phyloP scores from a whole-genome alignment of 1,140 invertebrate species.

The Bombus huntii region DNA sequence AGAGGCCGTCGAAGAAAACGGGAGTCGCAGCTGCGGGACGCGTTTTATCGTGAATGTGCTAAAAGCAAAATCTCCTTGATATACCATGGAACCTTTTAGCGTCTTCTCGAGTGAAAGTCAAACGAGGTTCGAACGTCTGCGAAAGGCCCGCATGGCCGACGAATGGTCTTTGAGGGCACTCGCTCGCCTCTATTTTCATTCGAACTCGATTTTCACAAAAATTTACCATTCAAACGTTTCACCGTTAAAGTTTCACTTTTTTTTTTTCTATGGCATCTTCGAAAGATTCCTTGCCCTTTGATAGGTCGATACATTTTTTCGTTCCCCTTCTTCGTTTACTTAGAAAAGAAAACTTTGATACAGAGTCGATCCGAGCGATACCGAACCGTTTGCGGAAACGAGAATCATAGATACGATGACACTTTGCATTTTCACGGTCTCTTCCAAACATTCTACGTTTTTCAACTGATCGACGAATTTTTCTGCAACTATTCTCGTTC shows the following conservation, averaged over 20 bases:
- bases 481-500: no score
- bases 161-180: conserved; percentile 48
- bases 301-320: no score
- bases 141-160: conserved; percentile 41
- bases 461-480: neutral
- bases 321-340: neutral
- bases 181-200: conserved; percentile 32
- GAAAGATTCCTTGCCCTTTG: no score
- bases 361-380: neutral
- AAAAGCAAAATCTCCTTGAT: conserved; percentile 83
- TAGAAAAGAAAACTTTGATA: neutral
- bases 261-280: no score
- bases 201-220: conserved; percentile 19
- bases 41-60: conserved; percentile 82
- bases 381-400: neutral
- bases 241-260: neutral
- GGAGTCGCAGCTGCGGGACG: conserved; percentile 68
- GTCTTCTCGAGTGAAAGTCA: conserved; percentile 80
- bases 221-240: neutral
- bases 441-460: no score
- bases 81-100: conserved; percentile 82
- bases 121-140: conserved; percentile 67
- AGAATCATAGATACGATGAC: neutral
- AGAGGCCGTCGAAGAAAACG: conserved; percentile 46
- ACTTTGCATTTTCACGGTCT: no score